These are phyloP conservation scores for Loriculus beryllinus DNA, from an alignment of 2,797 vertebrate genomes.

Conservation along the genomic window DNA sequence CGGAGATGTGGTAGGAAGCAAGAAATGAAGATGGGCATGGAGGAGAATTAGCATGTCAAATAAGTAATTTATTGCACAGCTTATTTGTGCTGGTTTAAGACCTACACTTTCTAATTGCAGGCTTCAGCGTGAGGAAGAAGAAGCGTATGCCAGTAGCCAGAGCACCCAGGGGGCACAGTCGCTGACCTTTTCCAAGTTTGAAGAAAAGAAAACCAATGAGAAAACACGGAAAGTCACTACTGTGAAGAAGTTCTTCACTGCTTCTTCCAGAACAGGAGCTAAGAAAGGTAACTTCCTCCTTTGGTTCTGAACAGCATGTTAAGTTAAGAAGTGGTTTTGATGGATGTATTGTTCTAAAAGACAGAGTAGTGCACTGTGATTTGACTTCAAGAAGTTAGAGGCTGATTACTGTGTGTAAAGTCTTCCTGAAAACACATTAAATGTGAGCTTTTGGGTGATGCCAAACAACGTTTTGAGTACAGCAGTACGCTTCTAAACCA, in stretches of 20 bases:
- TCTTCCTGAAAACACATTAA: background rate
- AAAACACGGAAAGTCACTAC: slow-evolving; percentile 96
- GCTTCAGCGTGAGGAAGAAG: slow-evolving; percentile 95
- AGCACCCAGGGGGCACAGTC: slow-evolving; percentile 81
- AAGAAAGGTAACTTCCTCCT: slow-evolving; percentile 86
- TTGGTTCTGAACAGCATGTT: background rate
- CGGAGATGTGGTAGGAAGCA: background rate
- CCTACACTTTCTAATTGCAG: slow-evolving; percentile 55
- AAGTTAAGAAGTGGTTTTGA: background rate
- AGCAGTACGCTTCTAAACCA: background rate
- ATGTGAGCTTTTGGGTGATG: background rate
- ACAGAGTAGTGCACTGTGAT: background rate
- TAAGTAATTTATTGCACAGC: background rate
- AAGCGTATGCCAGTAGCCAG: slow-evolving; percentile 91
- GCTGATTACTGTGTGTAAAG: background rate
- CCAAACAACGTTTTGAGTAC: background rate
- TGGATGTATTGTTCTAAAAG: background rate
- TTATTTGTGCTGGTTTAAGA: background rate
- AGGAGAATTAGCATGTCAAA: background rate
- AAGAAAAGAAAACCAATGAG: slow-evolving; percentile 98
- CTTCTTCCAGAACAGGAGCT: slow-evolving; percentile 88
- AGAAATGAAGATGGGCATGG: background rate
- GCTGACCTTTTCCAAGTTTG: slow-evolving; percentile 93
- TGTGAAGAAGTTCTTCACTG: slow-evolving; percentile 97
- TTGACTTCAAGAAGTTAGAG: background rate